phyloP scores from a whole-genome alignment of 2,797 vertebrate species.

The Catharus ustulatus region DNA sequence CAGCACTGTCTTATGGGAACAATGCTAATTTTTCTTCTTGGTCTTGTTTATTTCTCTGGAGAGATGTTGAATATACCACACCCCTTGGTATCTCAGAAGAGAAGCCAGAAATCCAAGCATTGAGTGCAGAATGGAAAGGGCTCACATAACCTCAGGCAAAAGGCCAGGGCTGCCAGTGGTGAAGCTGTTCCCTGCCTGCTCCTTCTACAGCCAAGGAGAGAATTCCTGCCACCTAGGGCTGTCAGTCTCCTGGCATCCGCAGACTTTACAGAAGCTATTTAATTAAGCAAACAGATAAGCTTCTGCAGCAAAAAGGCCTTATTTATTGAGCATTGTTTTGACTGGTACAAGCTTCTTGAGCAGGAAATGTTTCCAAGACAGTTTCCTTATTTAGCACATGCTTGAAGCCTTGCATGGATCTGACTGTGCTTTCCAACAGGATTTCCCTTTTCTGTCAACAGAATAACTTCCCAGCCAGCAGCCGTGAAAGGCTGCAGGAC shows the following conservation, averaged over 20 bases:
- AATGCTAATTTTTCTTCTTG: background rate
- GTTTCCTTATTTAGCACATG: constrained; percentile 50
- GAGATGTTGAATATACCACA: background rate
- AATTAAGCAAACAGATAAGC: constrained; percentile 46
- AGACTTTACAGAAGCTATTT: constrained; percentile 6
- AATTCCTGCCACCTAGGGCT: background rate
- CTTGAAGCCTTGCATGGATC: constrained; percentile 40
- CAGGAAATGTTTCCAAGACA: constrained; percentile 66
- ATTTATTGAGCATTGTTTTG: constrained; percentile 55
- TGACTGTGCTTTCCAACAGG: constrained; percentile 31
- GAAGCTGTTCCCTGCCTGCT: background rate
- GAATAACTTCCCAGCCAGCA: constrained; percentile 98
- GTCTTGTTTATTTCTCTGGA: background rate
- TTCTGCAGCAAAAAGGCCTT: constrained; percentile 22
- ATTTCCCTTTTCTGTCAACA: constrained; percentile 72
- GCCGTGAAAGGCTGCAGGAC: constrained; percentile 92
- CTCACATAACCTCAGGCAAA: background rate
- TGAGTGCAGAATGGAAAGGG: background rate
- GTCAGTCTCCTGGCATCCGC: background rate
- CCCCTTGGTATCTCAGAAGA: background rate
- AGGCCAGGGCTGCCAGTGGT: background rate
- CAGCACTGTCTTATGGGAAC: background rate
- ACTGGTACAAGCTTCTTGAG: constrained; percentile 45
- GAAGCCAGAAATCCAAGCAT: background rate
- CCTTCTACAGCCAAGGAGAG: background rate